Evolutionary conservation across 2,113 vertebrate genomes (phyloP), one percentile per base, ranked within the genome.

Genomic region (Oplegnathus fasciatus): DNA sequence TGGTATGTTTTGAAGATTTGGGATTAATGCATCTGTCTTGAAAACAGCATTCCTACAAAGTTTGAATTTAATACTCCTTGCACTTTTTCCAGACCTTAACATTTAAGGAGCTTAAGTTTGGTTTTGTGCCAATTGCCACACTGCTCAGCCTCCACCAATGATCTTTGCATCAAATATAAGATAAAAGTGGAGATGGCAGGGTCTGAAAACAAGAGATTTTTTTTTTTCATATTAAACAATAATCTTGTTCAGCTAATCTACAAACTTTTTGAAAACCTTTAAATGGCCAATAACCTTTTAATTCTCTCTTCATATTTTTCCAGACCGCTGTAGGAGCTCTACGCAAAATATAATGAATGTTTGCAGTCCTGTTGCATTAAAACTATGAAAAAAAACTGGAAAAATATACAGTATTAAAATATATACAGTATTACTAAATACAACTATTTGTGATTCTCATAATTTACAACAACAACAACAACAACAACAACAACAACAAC

Each of bases 1-100:
- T 46, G n/a, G 24, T 54, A 69, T 48, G 75, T 76, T 79, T 40
- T 55, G 11, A 40, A 75, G 17, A 44, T 34, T 18, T 32, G n/a
- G 48, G 60, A 65, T 50, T 62, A 54, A 65, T 65, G 34, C 9
- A 46, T 4, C 26, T 46, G 1, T 71, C 40, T 30, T 46, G 7
- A n/a, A 61, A 50, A 61, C 32, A 28, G 2, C 10, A 18, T 44
- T 55, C 5, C 30, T 18, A 46, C 20, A 44, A 30, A 71, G 44
- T 55, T 44, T 14, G 28, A 4, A 30, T 48, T 54, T 52, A 50
- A n/a, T 32, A 34, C 3, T 28, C 17, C 17, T 54, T 20, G 2
- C 5, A 67, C 22, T 32, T 54, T 79, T 67, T 44, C 50, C 54
- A 73, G 18, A 52, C 42, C 0, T n/a, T 3, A 24, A 1, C 50